These are phyloP conservation scores for Caenorhabditis zanzibari DNA, from an alignment of 2,888 invertebrate genomes.

Conservation along the genomic window DNA sequence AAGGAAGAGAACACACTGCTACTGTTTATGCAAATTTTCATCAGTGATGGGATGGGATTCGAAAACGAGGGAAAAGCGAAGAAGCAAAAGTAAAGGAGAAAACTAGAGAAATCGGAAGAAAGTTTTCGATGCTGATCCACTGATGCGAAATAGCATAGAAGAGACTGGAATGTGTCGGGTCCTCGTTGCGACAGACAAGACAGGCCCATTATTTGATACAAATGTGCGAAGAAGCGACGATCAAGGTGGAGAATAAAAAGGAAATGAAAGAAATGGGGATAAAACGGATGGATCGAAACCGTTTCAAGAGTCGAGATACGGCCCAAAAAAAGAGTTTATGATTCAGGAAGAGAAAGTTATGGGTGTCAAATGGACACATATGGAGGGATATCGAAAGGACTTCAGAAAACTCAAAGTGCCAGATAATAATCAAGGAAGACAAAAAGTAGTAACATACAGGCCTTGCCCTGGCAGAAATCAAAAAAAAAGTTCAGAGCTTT, in stretches of 20 bases:
- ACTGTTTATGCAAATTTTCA: conserved; percentile 56
- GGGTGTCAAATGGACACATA: neutral
- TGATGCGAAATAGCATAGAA: conserved; percentile 60
- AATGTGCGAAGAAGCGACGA: conserved; percentile 57
- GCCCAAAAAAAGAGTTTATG: conserved; percentile 28
- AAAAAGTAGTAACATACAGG: neutral
- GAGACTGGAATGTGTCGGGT: conserved; percentile 52
- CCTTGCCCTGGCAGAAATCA: too few species aligned
- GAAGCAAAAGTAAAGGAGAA: neutral
- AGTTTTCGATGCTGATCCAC: conserved; percentile 51
- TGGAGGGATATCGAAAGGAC: neutral
- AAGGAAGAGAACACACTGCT: conserved; percentile 30
- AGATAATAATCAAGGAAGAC: too few species aligned
- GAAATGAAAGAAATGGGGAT: conserved; percentile 10
- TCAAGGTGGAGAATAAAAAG: conserved; percentile 29
- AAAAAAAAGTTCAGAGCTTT: too few species aligned
- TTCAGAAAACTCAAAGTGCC: too few species aligned
- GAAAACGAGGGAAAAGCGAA: neutral
- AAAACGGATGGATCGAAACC: conserved; percentile 23
- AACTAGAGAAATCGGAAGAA: conserved; percentile 17
- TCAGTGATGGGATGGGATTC: conserved; percentile 33
- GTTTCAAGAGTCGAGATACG: conserved; percentile 16
- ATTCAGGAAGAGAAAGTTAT: conserved; percentile 17
- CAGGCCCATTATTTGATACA: conserved; percentile 60
- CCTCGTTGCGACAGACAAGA: conserved; percentile 28